Conservation (phyloP, 2,888 invertebrate species). For the Cephonodes hylas region DNA sequence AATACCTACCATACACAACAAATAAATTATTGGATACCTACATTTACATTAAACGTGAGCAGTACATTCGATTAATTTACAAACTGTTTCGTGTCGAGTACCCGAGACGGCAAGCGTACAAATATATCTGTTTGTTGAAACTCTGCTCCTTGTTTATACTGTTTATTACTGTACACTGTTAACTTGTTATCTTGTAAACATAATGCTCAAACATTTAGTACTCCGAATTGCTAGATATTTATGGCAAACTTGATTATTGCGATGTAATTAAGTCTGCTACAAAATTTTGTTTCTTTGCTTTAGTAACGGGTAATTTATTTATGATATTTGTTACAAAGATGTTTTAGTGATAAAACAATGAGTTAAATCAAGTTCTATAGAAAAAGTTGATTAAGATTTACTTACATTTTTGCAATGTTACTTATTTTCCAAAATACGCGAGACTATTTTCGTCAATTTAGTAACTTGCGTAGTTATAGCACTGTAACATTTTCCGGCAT, state of each 20-base stretch:
- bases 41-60: no score
- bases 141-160: neutral
- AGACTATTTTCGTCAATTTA: no score
- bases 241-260: neutral
- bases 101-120: neutral
- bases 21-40: no score
- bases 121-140: neutral
- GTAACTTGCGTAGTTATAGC: no score
- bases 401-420: no score
- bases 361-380: no score
- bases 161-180: neutral
- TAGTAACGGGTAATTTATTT: neutral
- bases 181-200: neutral
- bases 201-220: neutral
- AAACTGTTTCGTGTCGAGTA: neutral
- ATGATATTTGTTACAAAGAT: neutral
- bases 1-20: no score
- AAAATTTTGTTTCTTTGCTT: neutral
- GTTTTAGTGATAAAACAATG: neutral
- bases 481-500: no score
- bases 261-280: neutral
- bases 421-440: no score
- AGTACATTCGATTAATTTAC: no score
- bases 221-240: neutral
- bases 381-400: no score